These are phyloP conservation scores for Bombus balteatus DNA, from an alignment of 1,140 invertebrate species.

Conservation along the genomic window DNA sequence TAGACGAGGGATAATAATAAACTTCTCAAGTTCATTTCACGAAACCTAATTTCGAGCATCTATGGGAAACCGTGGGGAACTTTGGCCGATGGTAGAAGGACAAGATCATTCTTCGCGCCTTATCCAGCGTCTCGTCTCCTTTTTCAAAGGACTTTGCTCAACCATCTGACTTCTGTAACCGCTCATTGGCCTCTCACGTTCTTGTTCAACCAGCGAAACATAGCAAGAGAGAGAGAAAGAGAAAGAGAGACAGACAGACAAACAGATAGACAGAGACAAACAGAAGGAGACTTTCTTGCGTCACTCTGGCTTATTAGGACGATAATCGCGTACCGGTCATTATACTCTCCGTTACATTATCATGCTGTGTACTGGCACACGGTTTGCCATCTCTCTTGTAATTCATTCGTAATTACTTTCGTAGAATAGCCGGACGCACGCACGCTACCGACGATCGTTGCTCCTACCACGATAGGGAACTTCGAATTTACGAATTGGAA, in stretches of 20 bases:
- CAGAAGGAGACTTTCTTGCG: conserved; percentile 60
- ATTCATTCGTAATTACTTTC: conserved; percentile 79
- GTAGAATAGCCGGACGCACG: conserved; percentile 72
- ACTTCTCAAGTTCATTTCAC: conserved; percentile 49
- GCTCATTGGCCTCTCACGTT: conserved; percentile 52
- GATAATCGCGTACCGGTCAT: conserved; percentile 79
- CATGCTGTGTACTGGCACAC: conserved; percentile 68
- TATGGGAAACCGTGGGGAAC: conserved; percentile 35
- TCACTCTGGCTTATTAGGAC: conserved; percentile 78
- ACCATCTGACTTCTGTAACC: conserved; percentile 35
- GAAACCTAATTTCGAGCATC: conserved; percentile 36
- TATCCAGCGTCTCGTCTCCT: not conserved
- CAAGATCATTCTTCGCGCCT: conserved; percentile 11
- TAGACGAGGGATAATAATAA: conserved; percentile 43
- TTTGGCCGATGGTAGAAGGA: conserved; percentile 26
- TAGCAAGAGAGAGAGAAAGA: not conserved
- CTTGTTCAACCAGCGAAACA: conserved; percentile 23
- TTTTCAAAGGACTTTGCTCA: conserved; percentile 16
- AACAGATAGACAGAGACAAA: conserved; percentile 6
- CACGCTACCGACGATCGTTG: conserved; percentile 66
- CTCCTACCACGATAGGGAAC: not conserved
- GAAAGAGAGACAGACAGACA: not conserved
- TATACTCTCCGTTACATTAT: conserved; percentile 78
- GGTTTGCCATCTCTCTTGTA: conserved; percentile 68
- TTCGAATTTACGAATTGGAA: conserved; percentile 47